Conservation (phyloP, 2,113 vertebrate genomes). For the Triplophysa siluroides region DNA sequence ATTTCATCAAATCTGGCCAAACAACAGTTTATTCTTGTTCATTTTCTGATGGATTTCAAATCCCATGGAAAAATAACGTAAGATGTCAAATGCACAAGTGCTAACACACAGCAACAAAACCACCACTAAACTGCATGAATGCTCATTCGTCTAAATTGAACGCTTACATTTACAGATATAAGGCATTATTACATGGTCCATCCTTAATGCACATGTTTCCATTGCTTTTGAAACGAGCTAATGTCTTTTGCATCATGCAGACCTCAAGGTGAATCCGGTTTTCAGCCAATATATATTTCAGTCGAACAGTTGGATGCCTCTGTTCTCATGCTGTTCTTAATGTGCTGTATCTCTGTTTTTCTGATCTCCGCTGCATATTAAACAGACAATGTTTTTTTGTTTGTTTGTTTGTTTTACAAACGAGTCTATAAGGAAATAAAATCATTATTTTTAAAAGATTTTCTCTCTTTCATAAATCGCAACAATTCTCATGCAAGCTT, state of each 20-base stretch:
- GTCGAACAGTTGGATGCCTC: background rate
- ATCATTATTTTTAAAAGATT: too few relatives aligned
- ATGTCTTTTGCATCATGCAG: background rate
- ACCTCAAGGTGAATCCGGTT: conserved; percentile 44
- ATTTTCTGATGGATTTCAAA: conserved; percentile 23
- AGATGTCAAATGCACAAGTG: background rate
- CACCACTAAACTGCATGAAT: conserved; percentile 27
- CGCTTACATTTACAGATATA: conserved; percentile 28
- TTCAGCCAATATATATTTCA: conserved; percentile 18
- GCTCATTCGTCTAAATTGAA: background rate
- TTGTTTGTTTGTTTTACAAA: background rate
- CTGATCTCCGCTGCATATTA: conserved; percentile 1
- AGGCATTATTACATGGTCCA: conserved; percentile 9
- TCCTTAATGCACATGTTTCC: conserved; percentile 24
- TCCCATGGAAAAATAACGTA: conserved; percentile 19
- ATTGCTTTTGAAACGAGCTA: conserved; percentile 23
- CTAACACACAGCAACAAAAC: background rate
- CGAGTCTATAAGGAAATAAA: too few relatives aligned
- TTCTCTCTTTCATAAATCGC: too few relatives aligned
- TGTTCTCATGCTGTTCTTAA: conserved; percentile 1
- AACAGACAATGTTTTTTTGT: background rate
- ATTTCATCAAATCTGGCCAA: conserved; percentile 36
- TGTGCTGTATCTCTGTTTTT: conserved; percentile 20
- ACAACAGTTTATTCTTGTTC: conserved; percentile 16
- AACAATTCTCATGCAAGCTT: too few relatives aligned